Percentiles rank a stretch among this genome's conserved stretches.
Evolutionary conservation across 2,113 vertebrate genomes (phyloP).

Genomic region (Ia io): DNA sequence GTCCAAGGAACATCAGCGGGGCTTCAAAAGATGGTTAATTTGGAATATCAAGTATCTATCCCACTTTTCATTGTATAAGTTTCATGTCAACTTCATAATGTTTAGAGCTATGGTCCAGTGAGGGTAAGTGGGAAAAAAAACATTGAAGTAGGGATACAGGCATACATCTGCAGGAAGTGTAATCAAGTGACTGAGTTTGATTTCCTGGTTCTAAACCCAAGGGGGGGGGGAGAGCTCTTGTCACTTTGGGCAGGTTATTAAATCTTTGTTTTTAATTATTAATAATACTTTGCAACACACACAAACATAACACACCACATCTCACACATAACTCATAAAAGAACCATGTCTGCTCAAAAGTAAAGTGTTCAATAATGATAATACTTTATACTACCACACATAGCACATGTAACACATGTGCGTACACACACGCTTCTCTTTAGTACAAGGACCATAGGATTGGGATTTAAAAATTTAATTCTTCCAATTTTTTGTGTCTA

Average conservation of each 20-base stretch:
- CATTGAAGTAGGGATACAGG: neutral
- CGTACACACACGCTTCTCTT: neutral
- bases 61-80: neutral
- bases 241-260: neutral
- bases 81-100: neutral
- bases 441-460: neutral
- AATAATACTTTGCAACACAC: neutral
- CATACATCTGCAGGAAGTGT: neutral
- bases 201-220: neutral
- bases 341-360: neutral
- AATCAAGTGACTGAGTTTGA: neutral
- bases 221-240: no score
- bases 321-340: neutral
- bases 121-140: neutral
- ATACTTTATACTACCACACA: neutral
- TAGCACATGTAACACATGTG: neutral
- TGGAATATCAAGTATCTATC: neutral
- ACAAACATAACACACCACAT: neutral
- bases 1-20: neutral
- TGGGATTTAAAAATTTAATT: neutral
- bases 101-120: neutral
- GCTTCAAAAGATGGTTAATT: neutral
- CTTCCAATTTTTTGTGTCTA: neutral
- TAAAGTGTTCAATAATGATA: neutral
- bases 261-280: neutral